phyloP scores from a whole-genome alignment of 2,113 vertebrate genomes.

The Myrmophylax atrothorax region DNA sequence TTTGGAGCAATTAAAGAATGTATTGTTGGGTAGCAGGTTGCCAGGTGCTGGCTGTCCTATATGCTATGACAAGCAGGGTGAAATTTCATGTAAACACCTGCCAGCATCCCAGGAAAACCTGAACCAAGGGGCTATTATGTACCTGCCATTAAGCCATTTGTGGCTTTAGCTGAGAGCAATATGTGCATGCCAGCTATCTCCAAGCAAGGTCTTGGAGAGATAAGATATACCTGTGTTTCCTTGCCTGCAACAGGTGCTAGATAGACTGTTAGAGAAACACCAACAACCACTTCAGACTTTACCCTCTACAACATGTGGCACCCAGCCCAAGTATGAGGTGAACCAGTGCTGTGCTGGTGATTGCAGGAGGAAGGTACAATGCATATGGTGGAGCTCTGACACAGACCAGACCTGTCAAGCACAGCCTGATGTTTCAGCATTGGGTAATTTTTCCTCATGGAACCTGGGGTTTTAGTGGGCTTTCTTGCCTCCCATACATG shows the following conservation, averaged over 20 bases:
- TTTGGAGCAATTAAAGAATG: conserved; percentile 68
- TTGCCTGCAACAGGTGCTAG: not conserved
- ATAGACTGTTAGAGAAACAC: not conserved
- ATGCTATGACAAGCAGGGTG: conserved; percentile 50
- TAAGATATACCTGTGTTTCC: not conserved
- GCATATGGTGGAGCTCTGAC: accelerated
- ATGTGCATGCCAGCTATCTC: not conserved
- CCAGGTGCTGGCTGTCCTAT: conserved; percentile 74
- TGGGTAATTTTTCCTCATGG: not conserved
- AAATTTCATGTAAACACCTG: conserved; percentile 75
- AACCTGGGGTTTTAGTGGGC: not conserved
- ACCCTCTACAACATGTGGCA: not conserved
- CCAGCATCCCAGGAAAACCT: conserved; percentile 61
- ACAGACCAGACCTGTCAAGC: not conserved
- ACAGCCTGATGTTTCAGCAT: not conserved
- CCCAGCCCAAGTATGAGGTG: not conserved
- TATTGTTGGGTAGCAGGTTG: conserved; percentile 67
- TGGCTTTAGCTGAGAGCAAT: conserved; percentile 60
- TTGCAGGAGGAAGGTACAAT: accelerated
- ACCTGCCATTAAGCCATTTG: conserved; percentile 64
- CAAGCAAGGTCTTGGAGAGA: not conserved
- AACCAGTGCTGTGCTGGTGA: not conserved
- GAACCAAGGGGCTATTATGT: conserved; percentile 64
- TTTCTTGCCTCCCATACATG: not conserved
- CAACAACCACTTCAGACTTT: not conserved